phyloP scores from a whole-genome alignment of 2,797 vertebrate genomes.

The Sphenopsis melanotis region DNA sequence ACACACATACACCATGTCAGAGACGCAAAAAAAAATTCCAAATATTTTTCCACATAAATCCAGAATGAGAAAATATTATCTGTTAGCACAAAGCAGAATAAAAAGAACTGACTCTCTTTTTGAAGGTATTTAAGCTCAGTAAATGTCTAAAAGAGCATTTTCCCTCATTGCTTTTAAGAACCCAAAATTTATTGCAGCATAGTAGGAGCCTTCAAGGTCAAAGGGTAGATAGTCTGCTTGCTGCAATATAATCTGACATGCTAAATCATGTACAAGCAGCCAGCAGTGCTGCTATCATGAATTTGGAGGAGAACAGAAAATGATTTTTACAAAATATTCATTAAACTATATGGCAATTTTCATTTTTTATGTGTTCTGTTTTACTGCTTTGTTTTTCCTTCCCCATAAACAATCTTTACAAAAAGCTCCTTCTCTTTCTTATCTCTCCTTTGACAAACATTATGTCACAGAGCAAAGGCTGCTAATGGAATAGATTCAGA shows the following conservation, averaged over 20 bases:
- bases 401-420: slow-evolving; percentile 15
- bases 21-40: slow-evolving; percentile 6
- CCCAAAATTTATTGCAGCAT: slow-evolving; percentile 30
- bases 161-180: not conserved
- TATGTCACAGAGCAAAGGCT: not conserved
- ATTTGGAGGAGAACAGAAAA: slow-evolving; percentile 39
- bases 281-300: slow-evolving; percentile 11
- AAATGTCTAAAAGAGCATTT: slow-evolving; percentile 20
- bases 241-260: slow-evolving; percentile 60
- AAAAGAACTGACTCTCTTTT: not conserved
- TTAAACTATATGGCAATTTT: slow-evolving; percentile 54
- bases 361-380: slow-evolving; percentile 40
- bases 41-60: slow-evolving; percentile 8
- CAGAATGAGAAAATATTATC: not conserved
- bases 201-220: slow-evolving; percentile 60
- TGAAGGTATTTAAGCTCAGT: slow-evolving; percentile 13
- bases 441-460: not conserved
- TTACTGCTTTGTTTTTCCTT: slow-evolving; percentile 48
- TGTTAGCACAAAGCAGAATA: not conserved
- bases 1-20: not conserved
- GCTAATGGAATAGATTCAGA: not conserved
- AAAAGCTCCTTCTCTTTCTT: not conserved
- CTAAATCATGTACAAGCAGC: slow-evolving; percentile 56
- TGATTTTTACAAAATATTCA: slow-evolving; percentile 62
- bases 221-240: slow-evolving; percentile 61